phyloP scores from a whole-genome alignment of 2,888 invertebrate species.

The Anorthoa munda region DNA sequence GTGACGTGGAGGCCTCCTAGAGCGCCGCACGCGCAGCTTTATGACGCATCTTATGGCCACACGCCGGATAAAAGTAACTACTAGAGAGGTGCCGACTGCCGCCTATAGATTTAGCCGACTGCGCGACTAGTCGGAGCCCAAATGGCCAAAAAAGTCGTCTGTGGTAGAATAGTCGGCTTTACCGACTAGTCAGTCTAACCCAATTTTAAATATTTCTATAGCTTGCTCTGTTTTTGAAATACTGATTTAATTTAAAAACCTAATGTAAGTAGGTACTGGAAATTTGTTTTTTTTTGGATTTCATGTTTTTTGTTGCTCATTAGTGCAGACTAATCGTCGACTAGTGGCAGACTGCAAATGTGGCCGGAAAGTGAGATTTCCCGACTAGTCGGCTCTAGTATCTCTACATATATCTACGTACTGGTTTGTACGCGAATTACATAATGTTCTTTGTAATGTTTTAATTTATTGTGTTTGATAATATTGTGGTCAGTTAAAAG shows the following conservation, averaged over 20 bases:
- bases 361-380: background rate
- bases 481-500: background rate
- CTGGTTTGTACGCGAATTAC: constrained; percentile 24
- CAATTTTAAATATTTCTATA: background rate
- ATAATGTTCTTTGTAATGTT: constrained; percentile 31
- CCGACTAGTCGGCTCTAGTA: background rate
- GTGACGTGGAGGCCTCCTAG: constrained; percentile 76
- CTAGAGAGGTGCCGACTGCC: background rate
- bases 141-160: background rate
- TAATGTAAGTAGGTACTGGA: background rate
- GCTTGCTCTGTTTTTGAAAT: background rate
- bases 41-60: constrained; percentile 60
- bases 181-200: background rate
- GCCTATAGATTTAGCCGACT: background rate
- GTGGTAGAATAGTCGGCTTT: background rate
- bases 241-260: background rate
- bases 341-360: background rate
- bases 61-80: constrained; percentile 31
- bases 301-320: too few relatives aligned
- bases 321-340: background rate
- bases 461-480: constrained; percentile 44
- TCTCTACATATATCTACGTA: background rate
- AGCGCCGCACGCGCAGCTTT: constrained; percentile 70
- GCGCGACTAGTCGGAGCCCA: background rate
- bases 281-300: background rate